Conservation (phyloP, 2,888 invertebrate species). For the Molanna angustata region DNA sequence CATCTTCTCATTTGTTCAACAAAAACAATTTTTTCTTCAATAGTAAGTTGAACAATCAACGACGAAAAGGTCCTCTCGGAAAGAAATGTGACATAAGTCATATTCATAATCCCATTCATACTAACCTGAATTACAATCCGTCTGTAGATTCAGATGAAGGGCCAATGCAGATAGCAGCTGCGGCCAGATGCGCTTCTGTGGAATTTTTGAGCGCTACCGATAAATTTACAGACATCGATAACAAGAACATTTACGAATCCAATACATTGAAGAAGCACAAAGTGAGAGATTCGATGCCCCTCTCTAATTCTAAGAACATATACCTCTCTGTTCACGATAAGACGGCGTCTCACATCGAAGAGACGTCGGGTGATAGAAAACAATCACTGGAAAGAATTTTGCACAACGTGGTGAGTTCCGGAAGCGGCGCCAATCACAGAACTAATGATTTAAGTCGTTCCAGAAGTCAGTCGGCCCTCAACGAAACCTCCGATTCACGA, state of each 20-base stretch:
- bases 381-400: slow-evolving; percentile 26
- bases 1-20: slow-evolving; percentile 45
- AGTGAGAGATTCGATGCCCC: slow-evolving; percentile 52
- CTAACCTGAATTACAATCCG: slow-evolving; percentile 38
- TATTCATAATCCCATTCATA: slow-evolving; percentile 69
- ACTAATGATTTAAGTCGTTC: slow-evolving; percentile 47
- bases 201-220: slow-evolving; percentile 65
- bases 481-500: slow-evolving; percentile 7
- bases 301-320: slow-evolving; percentile 49
- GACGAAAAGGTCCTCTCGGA: slow-evolving; percentile 59
- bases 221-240: slow-evolving; percentile 64
- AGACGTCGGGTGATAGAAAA: slow-evolving; percentile 18
- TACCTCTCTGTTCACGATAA: slow-evolving; percentile 25
- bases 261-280: slow-evolving; percentile 60
- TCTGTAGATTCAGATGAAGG: slow-evolving; percentile 41
- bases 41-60: slow-evolving; percentile 68
- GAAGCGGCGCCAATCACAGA: slow-evolving; percentile 58
- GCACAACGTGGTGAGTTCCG: slow-evolving; percentile 28
- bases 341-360: slow-evolving; percentile 9
- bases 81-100: slow-evolving; percentile 68
- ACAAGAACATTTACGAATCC: slow-evolving; percentile 71
- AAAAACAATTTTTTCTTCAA: slow-evolving; percentile 53
- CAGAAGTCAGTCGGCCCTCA: slow-evolving; percentile 23
- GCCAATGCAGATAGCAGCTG: slow-evolving; percentile 54
- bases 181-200: slow-evolving; percentile 61